Percentiles rank a stretch among this genome's conserved stretches.
Conservation (phyloP, 2,797 vertebrate genomes). For the Sebastes oblongus region DNA sequence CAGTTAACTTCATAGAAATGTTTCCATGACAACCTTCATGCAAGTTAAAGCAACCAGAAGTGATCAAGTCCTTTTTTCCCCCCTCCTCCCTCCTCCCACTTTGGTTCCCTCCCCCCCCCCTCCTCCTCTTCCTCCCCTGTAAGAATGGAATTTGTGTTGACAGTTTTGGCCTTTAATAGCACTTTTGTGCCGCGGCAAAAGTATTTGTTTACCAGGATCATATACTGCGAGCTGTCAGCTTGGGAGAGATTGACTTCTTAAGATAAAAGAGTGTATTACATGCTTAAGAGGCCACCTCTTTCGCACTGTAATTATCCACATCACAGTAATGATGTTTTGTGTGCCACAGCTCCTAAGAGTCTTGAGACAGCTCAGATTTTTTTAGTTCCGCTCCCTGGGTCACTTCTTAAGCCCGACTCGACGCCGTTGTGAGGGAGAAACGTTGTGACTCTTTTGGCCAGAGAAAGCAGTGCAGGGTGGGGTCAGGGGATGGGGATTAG, state of each 20-base stretch:
- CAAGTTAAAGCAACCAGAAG: constrained; percentile 97
- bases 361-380: constrained; percentile 84
- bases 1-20: constrained; percentile 91
- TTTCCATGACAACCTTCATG: constrained; percentile 99
- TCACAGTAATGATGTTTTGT: constrained; percentile 87
- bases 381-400: constrained; percentile 82
- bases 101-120: constrained; percentile 48
- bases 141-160: constrained; percentile 98
- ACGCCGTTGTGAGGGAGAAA: constrained; percentile 54
- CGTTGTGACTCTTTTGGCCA: constrained; percentile 66
- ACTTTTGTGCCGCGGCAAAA: constrained; percentile 92
- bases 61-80: constrained; percentile 90
- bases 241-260: constrained; percentile 88
- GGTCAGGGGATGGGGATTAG: constrained; percentile 75
- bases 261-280: constrained; percentile 94
- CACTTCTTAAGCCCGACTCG: constrained; percentile 75
- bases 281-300: constrained; percentile 84
- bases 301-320: constrained; percentile 90
- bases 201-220: constrained; percentile 98
- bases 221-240: constrained; percentile 94
- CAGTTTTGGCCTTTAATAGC: constrained; percentile 99
- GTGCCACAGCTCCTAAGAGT: constrained; percentile 82
- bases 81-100: not conserved
- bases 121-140: constrained; percentile 64
- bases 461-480: constrained; percentile 70